Base-by-base conservation (phyloP, 2,797 vertebrate species). In the Poecilia wingei region DNA sequence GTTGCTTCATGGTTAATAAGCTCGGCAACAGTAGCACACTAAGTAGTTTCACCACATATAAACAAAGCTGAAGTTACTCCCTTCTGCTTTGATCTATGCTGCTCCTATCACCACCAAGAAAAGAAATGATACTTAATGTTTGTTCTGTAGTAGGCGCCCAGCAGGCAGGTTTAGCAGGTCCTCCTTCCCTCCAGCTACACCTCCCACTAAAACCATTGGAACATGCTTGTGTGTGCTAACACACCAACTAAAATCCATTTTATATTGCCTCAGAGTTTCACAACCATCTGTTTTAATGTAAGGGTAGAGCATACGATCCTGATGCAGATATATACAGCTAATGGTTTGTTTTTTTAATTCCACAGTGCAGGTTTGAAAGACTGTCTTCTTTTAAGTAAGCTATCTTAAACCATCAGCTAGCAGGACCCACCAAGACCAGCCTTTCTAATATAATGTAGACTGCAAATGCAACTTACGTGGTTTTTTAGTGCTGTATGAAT, bases 141-240 rank as follows among this genome's bases (percentile, higher is more conserved):
- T 70, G 77, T 64, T 10, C 3, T 72, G 79, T 36, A 64, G 74
- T 47, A 69, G 82, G 74, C 28, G 1, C 28, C 75, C 43, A 81
- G 81, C 83, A 77, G 84, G 87, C 90, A 87, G 87, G 92, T 93
- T 88, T 33, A 71, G 43, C 89, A 73, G 66, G 89, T 87, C 84
- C n/a, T 55, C 57, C 53, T 79, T 79, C 77, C 80, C 61, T 78
- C 46, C 81, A 76, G 22, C 76, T 31, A 83, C 72, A 83, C 79
- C 77, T 6, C 33, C 68, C 73, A 69, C 57, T 75, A 33, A 41
- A 68, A 78, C 66, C 51, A 53, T 22, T 74, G 74, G 75, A 81
- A 78, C 57, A 18, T 72, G 31, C 7, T 7, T 20, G 10, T 10
- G 70, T 82, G 78, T 55, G 78, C 69, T 85, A 91, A 91, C 55